phyloP scores from a whole-genome alignment of 2,113 vertebrate genomes.

The Sorex araneus region DNA sequence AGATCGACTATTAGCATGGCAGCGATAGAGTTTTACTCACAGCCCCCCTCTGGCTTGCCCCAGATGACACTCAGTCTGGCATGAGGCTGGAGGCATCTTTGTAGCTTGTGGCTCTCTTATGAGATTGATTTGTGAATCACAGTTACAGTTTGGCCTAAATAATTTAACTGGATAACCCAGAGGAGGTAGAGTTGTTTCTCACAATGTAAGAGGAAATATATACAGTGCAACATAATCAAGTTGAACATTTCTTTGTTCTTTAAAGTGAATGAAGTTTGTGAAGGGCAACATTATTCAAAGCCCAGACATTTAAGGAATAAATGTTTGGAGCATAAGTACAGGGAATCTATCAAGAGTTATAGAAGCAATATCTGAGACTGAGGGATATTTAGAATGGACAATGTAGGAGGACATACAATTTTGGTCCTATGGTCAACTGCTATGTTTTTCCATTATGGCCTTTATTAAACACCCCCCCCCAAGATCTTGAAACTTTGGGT shows the following conservation, averaged over 20 bases:
- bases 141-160: too few species aligned
- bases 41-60: too few species aligned
- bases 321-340: neutral
- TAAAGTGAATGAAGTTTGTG: neutral
- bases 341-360: neutral
- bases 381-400: neutral
- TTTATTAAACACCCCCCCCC: too few species aligned
- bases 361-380: neutral
- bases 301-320: conserved; percentile 3
- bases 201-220: neutral
- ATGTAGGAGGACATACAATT: neutral
- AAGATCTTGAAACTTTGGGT: neutral
- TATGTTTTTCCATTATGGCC: conserved; percentile 4
- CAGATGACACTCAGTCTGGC: too few species aligned
- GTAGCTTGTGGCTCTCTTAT: too few species aligned
- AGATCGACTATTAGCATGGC: too few species aligned
- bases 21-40: too few species aligned
- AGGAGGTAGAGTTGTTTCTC: neutral
- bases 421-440: neutral
- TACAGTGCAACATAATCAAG: neutral
- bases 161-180: neutral
- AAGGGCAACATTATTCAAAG: neutral
- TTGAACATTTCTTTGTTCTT: neutral
- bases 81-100: too few species aligned
- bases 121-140: too few species aligned